phyloP scores from a whole-genome alignment of 2,797 vertebrate species.

The Acanthis flammea region DNA sequence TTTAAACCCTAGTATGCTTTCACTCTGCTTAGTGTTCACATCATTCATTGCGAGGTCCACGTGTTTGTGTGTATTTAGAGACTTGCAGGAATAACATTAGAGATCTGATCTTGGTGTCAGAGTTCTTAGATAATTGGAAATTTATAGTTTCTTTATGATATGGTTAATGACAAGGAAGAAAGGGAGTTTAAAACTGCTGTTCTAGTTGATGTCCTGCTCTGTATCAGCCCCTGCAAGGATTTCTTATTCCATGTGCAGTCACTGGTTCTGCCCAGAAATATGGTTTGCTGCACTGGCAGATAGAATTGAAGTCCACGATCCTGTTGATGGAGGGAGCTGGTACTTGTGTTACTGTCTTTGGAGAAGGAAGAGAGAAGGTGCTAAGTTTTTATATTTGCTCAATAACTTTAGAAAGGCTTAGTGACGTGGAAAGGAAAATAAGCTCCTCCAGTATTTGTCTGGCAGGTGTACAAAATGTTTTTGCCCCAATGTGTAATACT shows the following conservation, averaged over 20 bases:
- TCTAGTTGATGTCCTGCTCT: neutral
- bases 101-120: neutral
- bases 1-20: neutral
- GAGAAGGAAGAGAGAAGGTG: neutral
- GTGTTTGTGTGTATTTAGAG: neutral
- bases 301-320: neutral
- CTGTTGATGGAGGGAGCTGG: neutral
- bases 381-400: neutral
- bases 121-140: neutral
- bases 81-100: neutral
- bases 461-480: rapidly evolving
- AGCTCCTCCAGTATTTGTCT: neutral
- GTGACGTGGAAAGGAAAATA: neutral
- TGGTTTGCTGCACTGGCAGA: neutral
- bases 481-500: neutral
- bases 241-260: neutral
- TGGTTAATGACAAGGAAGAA: neutral
- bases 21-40: neutral
- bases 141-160: neutral
- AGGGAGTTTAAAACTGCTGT: neutral
- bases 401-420: neutral
- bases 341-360: neutral
- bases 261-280: neutral
- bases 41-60: neutral
- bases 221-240: neutral